Evolutionary conservation across 2,797 vertebrate genomes (phyloP), one percentile per base, ranked within the genome.

Genomic region (Liasis olivaceus): DNA sequence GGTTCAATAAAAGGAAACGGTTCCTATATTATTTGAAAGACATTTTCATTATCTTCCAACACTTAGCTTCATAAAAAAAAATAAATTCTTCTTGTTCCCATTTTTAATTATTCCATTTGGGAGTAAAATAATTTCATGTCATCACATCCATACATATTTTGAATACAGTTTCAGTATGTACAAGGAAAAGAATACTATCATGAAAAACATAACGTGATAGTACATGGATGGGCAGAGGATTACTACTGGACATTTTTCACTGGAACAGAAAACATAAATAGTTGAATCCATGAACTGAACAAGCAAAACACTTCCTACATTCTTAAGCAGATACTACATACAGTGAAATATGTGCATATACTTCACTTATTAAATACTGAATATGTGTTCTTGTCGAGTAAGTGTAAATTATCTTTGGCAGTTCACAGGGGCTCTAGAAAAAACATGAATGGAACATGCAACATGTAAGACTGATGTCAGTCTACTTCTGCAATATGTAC

Each of bases 41-140:
- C 87, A 92, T 95, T 96, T 94, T 94, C 96, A 96, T 95, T 93
- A 93, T 95, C 92, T 90, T 92, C 66, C 95, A 96, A 93, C 81
- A 95, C 62, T 92, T 91, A 92, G 94, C 95, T 96, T 85, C 94
- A 95, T 94, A 92, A 94, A 63, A 92, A 94, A 63, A 95, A 95
- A 95, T 91, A 95, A 84, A 94, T 94, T 94, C 93, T 93, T 94
- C 93, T 94, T 92, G 90, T 95, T 95, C 72, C 59, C 84, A 91
- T 42, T 86, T 91, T 94, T 85, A 20, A 47, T 6, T 60, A 77
- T 56, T 92, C 95, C 92, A 94, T 96, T 96, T 91, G 89, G 89
- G 95, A 66, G 85, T 92, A 91, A 95, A 95, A 93, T 91, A 84
- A 92, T 91, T 91, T 81, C 20, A 81, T 36, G 20, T 42, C 60